Conservation (phyloP, 2,113 vertebrate species). For the Ondatra zibethicus region DNA sequence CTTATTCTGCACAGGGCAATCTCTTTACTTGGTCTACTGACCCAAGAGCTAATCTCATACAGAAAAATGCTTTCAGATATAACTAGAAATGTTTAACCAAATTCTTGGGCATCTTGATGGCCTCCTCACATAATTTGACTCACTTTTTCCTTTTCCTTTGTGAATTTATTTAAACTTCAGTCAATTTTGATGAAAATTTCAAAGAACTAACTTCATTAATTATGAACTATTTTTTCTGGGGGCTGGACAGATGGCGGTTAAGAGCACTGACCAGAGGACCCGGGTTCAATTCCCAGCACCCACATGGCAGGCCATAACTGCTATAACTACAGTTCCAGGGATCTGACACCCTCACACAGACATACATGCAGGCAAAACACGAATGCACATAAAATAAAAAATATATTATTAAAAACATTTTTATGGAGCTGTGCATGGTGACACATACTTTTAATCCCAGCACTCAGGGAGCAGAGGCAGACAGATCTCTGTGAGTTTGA, state of each 20-base stretch:
- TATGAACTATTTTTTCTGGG: background rate
- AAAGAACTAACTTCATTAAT: constrained; percentile 11
- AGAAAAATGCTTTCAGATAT: background rate
- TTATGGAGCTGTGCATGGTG: background rate
- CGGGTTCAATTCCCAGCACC: background rate
- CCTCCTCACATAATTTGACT: background rate
- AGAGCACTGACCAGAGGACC: background rate
- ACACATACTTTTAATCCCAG: background rate
- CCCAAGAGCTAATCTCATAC: background rate
- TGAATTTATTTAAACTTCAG: constrained; percentile 27
- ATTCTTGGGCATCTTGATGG: background rate
- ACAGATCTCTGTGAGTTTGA: background rate
- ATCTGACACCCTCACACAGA: background rate
- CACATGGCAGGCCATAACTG: background rate
- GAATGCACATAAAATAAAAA: background rate
- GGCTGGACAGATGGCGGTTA: background rate
- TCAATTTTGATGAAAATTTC: constrained; percentile 28
- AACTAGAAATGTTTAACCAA: background rate
- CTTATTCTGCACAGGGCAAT: background rate
- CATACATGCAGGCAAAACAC: background rate
- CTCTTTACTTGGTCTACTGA: background rate
- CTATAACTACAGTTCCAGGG: background rate
- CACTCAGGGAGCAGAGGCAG: background rate
- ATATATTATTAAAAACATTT: background rate
- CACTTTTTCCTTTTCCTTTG: background rate